A percentile compares a stretch with the other conserved stretches of the same genome.
These are phyloP conservation scores for Phyllotreta cruciferae DNA, from an alignment of 2,888 invertebrate species.

Conservation along the genomic window DNA sequence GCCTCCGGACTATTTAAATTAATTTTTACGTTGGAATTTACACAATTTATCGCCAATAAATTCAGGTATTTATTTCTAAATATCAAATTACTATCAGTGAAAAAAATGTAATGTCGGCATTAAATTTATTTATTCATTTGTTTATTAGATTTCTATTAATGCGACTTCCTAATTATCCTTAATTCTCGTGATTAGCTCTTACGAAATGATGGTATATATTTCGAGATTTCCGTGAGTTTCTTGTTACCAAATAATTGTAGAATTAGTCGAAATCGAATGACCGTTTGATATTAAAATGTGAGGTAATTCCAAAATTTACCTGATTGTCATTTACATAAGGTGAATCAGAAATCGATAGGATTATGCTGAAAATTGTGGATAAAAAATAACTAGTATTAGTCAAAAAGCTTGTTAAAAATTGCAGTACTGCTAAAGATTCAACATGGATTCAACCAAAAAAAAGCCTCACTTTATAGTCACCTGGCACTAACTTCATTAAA, in stretches of 20 bases:
- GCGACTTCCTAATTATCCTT: slow-evolving; percentile 10
- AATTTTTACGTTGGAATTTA: slow-evolving; percentile 13
- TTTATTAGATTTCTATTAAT: slow-evolving; percentile 17
- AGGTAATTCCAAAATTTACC: no score
- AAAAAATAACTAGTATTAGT: no score
- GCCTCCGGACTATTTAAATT: slow-evolving; percentile 11
- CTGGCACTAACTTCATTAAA: neutral
- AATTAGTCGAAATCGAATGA: neutral
- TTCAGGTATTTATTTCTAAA: slow-evolving; percentile 17
- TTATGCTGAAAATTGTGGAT: no score
- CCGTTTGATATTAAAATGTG: no score
- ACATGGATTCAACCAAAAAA: no score
- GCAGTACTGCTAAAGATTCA: neutral
- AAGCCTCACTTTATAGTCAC: no score
- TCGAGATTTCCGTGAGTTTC: neutral
- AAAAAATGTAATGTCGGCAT: slow-evolving; percentile 14
- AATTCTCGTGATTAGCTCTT: slow-evolving; percentile 1
- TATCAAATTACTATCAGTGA: slow-evolving; percentile 9
- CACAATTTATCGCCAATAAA: slow-evolving; percentile 20
- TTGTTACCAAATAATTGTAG: slow-evolving; percentile 1
- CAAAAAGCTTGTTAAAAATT: no score
- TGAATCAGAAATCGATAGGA: no score
- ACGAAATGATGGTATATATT: slow-evolving; percentile 4
- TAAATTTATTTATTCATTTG: slow-evolving; percentile 28
- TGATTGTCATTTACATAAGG: no score